Base-by-base conservation (phyloP, 1,140 invertebrate genomes). In the Trachymyrmex cornetzi region DNA sequence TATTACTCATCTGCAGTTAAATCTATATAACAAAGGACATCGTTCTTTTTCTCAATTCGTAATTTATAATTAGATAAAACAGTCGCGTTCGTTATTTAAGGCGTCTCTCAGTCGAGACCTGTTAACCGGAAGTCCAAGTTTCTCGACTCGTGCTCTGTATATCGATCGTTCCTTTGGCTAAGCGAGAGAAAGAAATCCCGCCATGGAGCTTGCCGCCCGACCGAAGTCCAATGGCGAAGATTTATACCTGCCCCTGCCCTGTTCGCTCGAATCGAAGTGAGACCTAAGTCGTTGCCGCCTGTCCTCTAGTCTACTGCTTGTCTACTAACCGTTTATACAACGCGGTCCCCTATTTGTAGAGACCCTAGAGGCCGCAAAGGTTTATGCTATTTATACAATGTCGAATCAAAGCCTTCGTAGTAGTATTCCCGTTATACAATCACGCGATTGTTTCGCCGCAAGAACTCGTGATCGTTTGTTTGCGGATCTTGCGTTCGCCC, bases 271-370 rank as follows among this genome's bases (percentile, higher is more conserved):
- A 63, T 38, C 67, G 66, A 71, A 79, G 77, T 80, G 69, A 84
- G 80, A 84, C 57, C 57, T 30, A 75, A 75, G 69, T 84, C 69
- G 69, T 84, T 84, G 80, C 57, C 80, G 69, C 55, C 77, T 80
- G 63, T 84, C 69, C 69, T 84, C 80, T 84, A 84, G 69, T 69
- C 66, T 84, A 63, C 80, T 12, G 69, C 80, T 84, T 75, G 69
- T 84, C 80, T 84, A 84, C 80, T 84, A 84, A 84, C 80, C 80
- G 80, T 84, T 84, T 75, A 84, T 84, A 84, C 57, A 84, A 84
- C 80, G 69, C 80, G 71, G 69, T 19, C 44, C 67, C 55, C 57
- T 84, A 84, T 84, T 84, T 84, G 80, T 84, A 84, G 80, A 74
- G 69, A 84, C 69, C 38, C 80, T 84, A 84, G 80, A 75, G 69